Evolutionary conservation across 2,888 invertebrate species (phyloP).

Genomic region (Lysandra bellargus): DNA sequence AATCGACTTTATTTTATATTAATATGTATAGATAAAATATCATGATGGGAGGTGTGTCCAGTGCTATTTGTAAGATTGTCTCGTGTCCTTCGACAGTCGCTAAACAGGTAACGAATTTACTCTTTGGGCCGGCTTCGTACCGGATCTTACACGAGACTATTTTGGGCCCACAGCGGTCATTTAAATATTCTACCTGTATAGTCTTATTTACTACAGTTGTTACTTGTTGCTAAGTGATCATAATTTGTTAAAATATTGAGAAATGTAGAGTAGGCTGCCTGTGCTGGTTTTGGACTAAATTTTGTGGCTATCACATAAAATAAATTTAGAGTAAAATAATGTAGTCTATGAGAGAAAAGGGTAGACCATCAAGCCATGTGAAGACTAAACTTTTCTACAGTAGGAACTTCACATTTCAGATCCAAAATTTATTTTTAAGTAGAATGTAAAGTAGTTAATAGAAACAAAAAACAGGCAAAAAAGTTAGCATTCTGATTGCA

Average conservation of each 20-base stretch:
- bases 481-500: background rate
- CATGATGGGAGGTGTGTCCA: slow-evolving; percentile 5
- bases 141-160: slow-evolving; percentile 9
- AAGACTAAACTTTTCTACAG: too few species aligned
- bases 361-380: too few species aligned
- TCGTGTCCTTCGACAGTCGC: background rate
- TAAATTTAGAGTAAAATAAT: background rate
- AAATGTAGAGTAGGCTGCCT: background rate
- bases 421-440: too few species aligned
- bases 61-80: background rate
- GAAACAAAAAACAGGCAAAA: too few species aligned
- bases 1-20: too few species aligned
- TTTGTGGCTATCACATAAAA: background rate
- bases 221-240: background rate
- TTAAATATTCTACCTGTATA: background rate
- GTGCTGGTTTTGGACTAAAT: background rate
- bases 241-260: background rate
- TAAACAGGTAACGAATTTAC: slow-evolving; percentile 1
- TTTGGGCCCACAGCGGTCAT: background rate
- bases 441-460: too few species aligned
- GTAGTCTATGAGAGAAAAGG: background rate
- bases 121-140: background rate
- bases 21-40: too few species aligned
- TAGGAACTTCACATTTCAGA: too few species aligned
- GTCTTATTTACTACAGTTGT: background rate